These are phyloP conservation scores for Phengaris arion DNA, from an alignment of 2,888 invertebrate species.

Conservation along the genomic window DNA sequence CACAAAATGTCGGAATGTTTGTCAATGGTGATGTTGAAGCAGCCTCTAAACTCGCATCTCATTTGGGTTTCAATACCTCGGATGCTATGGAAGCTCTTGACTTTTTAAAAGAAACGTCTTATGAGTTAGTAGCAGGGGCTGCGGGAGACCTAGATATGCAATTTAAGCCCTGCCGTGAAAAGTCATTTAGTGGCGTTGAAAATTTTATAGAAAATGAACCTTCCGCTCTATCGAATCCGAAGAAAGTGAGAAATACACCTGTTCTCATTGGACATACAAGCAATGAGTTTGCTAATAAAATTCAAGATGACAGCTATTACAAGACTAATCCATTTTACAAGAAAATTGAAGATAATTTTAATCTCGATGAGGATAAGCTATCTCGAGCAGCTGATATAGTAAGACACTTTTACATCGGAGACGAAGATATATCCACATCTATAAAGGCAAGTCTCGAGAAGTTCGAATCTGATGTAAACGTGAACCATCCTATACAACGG, in stretches of 20 bases:
- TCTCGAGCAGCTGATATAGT: slow-evolving; percentile 50
- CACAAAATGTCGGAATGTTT: slow-evolving; percentile 61
- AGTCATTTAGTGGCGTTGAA: slow-evolving; percentile 62
- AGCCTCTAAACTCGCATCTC: slow-evolving; percentile 58
- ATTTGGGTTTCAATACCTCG: slow-evolving; percentile 59
- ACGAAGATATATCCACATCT: slow-evolving; percentile 50
- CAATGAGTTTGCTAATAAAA: slow-evolving; percentile 48
- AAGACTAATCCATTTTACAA: slow-evolving; percentile 57
- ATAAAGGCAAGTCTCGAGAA: slow-evolving; percentile 50
- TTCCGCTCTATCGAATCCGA: slow-evolving; percentile 55
- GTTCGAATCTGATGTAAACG: slow-evolving; percentile 64
- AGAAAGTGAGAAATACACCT: slow-evolving; percentile 59
- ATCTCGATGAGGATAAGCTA: slow-evolving; percentile 53
- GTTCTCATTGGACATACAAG: slow-evolving; percentile 64
- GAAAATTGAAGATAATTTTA: slow-evolving; percentile 56
- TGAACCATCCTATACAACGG: slow-evolving; percentile 62
- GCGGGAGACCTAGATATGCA: slow-evolving; percentile 52
- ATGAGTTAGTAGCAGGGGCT: slow-evolving; percentile 57
- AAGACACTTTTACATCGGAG: slow-evolving; percentile 67
- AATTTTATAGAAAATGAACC: slow-evolving; percentile 64
- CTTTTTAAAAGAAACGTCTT: slow-evolving; percentile 53
- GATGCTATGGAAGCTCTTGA: slow-evolving; percentile 57
- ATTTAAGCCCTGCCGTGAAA: slow-evolving; percentile 64
- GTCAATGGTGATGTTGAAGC: slow-evolving; percentile 55
- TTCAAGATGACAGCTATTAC: slow-evolving; percentile 50